These are phyloP conservation scores for Listronotus oregonensis DNA, from an alignment of 1,140 invertebrate species.

Conservation along the genomic window DNA sequence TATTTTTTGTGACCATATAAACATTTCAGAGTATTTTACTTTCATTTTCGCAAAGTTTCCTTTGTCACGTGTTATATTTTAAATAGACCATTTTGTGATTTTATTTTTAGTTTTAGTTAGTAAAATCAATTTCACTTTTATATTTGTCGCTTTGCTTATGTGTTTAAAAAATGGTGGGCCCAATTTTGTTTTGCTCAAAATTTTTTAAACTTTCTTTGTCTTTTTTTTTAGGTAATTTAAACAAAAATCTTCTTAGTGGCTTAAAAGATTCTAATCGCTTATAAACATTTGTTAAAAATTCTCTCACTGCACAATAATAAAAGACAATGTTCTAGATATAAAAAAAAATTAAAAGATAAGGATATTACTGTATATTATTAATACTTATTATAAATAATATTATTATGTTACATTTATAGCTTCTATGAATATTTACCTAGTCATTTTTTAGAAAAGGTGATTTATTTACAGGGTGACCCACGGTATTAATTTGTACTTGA, in stretches of 20 bases:
- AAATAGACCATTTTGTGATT: neutral
- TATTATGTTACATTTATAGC: too few species aligned
- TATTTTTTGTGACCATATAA: too few species aligned
- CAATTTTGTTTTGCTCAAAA: too few species aligned
- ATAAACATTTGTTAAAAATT: slow-evolving; percentile 16
- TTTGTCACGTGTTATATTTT: too few species aligned
- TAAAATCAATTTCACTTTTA: neutral
- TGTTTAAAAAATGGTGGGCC: slow-evolving; percentile 1
- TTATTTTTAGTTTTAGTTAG: neutral
- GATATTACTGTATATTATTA: slow-evolving; percentile 11
- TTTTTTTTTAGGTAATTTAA: neutral
- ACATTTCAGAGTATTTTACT: too few species aligned
- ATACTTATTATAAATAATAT: too few species aligned
- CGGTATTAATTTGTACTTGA: too few species aligned
- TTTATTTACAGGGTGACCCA: too few species aligned
- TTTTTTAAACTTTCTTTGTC: too few species aligned
- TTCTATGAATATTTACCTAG: too few species aligned
- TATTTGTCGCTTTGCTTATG: neutral
- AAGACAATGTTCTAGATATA: slow-evolving; percentile 21
- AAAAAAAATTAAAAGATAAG: slow-evolving; percentile 11
- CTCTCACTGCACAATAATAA: slow-evolving; percentile 20
- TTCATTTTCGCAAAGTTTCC: too few species aligned
- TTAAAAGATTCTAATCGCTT: slow-evolving; percentile 13
- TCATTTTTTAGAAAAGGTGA: too few species aligned
- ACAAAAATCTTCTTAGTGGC: slow-evolving; percentile 14